Percentiles rank a stretch among this genome's conserved stretches.
Evolutionary conservation across 2,888 invertebrate genomes (phyloP).

Genomic region (Ormyrus nitidulus): DNA sequence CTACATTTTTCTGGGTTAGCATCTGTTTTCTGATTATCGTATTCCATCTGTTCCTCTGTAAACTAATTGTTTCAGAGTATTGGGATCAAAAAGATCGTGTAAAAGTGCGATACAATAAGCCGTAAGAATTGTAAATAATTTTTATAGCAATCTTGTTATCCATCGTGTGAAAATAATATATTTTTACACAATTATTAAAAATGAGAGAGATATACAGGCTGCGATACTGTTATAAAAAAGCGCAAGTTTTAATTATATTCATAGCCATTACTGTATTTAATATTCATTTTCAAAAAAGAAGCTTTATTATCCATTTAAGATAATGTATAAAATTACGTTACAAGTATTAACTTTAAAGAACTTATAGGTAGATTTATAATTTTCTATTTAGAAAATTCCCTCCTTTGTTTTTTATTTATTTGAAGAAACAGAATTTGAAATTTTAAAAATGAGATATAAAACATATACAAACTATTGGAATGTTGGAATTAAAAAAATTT

Average conservation of each 20-base stretch:
- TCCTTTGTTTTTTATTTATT: conserved; percentile 46
- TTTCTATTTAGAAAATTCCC: conserved; percentile 11
- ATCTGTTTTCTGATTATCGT: conserved; percentile 91
- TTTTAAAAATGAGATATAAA: conserved; percentile 53
- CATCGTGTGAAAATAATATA: conserved; percentile 50
- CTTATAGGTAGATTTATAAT: conserved; percentile 17
- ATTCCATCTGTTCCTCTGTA: conserved; percentile 95
- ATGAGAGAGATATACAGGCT: conserved; percentile 57
- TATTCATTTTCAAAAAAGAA: conserved; percentile 29
- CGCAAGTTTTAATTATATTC: conserved; percentile 12
- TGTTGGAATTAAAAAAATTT: conserved; percentile 44
- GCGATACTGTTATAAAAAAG: conserved; percentile 43
- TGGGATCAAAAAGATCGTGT: conserved; percentile 84
- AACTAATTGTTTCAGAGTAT: conserved; percentile 93
- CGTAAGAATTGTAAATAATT: conserved; percentile 49
- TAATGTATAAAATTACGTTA: conserved; percentile 17
- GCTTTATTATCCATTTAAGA: conserved; percentile 26
- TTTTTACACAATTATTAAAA: conserved; percentile 56
- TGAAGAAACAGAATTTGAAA: conserved; percentile 51
- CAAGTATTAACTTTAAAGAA: conserved; percentile 18
- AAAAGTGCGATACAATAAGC: conserved; percentile 83
- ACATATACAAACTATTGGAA: conserved; percentile 44
- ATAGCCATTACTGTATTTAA: conserved; percentile 19
- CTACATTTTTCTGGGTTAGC: conserved; percentile 94
- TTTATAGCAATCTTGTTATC: conserved; percentile 52